A percentile compares a stretch with the other conserved stretches of the same genome.
Conservation (phyloP, 2,888 invertebrate genomes). For the Stenchaetothrips biformis region DNA sequence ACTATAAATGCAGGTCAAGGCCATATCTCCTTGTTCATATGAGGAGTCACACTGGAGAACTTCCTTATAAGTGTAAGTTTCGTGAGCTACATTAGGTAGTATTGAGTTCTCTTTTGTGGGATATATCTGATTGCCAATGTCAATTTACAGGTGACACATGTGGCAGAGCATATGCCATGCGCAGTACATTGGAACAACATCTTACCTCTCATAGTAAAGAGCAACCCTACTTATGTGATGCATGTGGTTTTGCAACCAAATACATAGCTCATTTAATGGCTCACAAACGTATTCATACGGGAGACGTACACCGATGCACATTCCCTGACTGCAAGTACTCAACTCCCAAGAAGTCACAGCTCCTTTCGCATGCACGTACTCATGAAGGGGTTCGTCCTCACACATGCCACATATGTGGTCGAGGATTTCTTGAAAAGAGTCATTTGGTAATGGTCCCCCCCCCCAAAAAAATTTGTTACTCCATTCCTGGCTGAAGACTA, state of each 20-base stretch:
- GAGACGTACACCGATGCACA: constrained; percentile 49
- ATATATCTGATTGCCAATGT: neutral
- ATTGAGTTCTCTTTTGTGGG: too few relatives aligned
- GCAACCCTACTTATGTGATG: constrained; percentile 54
- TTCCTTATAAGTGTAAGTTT: constrained; percentile 47
- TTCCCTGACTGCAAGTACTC: constrained; percentile 58
- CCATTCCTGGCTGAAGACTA: neutral
- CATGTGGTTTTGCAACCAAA: constrained; percentile 64
- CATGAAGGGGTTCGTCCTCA: constrained; percentile 55
- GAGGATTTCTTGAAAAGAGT: constrained; percentile 62
- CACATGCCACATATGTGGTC: constrained; percentile 55
- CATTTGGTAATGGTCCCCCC: constrained; percentile 50
- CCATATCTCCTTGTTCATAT: constrained; percentile 56
- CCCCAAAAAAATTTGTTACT: neutral
- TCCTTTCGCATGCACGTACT: constrained; percentile 59
- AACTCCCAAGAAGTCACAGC: constrained; percentile 59
- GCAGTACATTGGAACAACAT: constrained; percentile 57
- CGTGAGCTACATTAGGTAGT: neutral
- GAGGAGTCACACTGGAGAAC: constrained; percentile 55
- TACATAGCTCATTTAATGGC: constrained; percentile 60
- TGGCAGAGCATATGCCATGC: constrained; percentile 54
- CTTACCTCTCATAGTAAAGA: constrained; percentile 48
- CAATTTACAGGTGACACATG: constrained; percentile 52
- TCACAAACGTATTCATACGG: constrained; percentile 60
- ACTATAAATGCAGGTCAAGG: constrained; percentile 54